These are phyloP conservation scores for Discoglossus pictus DNA, from an alignment of 2,797 vertebrate genomes.

Conservation along the genomic window DNA sequence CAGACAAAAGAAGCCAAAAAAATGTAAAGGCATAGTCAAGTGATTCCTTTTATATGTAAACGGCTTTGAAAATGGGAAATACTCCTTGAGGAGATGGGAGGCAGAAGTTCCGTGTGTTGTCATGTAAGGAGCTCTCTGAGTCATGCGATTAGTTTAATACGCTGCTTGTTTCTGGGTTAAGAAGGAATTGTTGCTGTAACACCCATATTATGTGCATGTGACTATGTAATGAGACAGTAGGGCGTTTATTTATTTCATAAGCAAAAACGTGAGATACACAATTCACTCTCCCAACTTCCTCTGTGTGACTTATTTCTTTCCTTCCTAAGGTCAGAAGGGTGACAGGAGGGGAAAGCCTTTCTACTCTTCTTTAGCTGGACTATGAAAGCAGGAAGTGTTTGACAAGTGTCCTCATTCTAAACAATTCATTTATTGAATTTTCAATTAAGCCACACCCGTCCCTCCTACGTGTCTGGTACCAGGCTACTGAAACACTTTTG, in stretches of 20 bases:
- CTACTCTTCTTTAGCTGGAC: not conserved
- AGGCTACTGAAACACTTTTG: not conserved
- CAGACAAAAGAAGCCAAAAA: too few species aligned
- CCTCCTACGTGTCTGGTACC: not conserved
- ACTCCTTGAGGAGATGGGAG: not conserved
- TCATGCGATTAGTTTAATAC: slow-evolving; percentile 6
- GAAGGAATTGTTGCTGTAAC: slow-evolving; percentile 25
- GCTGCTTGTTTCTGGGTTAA: slow-evolving; percentile 34
- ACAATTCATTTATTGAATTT: slow-evolving; percentile 18
- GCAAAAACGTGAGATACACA: not conserved
- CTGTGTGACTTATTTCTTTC: slow-evolving; percentile 17
- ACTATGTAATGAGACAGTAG: slow-evolving; percentile 13
- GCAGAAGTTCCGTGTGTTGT: not conserved
- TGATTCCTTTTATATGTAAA: too few species aligned
- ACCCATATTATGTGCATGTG: slow-evolving; percentile 6
- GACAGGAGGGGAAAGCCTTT: not conserved
- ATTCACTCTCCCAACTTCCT: slow-evolving; percentile 39
- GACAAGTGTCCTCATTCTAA: slow-evolving; percentile 22
- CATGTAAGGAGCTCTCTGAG: slow-evolving; percentile 5
- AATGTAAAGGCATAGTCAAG: too few species aligned
- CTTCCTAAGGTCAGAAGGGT: slow-evolving; percentile 27
- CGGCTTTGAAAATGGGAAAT: too few species aligned
- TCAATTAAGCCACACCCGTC: not conserved
- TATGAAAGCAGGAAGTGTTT: slow-evolving; percentile 23
- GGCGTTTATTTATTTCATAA: slow-evolving; percentile 13